Conservation (phyloP, 2,113 vertebrate species). For the Ammodytes dubius region DNA sequence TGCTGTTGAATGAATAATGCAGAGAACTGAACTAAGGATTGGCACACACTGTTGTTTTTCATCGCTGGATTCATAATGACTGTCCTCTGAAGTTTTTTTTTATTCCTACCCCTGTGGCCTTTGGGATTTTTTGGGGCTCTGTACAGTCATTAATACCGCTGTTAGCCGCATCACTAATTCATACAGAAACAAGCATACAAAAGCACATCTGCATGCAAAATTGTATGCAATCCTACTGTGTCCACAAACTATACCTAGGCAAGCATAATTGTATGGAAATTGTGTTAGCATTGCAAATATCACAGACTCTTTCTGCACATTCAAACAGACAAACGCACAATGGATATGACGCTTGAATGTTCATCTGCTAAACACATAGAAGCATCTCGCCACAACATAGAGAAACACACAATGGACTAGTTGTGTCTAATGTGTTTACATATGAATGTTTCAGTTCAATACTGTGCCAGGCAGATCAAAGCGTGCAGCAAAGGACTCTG, state of each 20-base stretch:
- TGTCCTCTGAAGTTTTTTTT: constrained; percentile 61
- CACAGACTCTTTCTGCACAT: not conserved
- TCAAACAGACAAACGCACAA: not conserved
- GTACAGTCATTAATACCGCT: constrained; percentile 24
- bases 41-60: constrained; percentile 57
- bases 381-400: not conserved
- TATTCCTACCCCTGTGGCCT: constrained; percentile 49
- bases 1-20: constrained; percentile 79
- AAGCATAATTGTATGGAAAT: constrained; percentile 1
- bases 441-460: not conserved
- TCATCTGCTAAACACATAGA: not conserved
- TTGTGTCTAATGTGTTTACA: not conserved
- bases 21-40: constrained; percentile 58
- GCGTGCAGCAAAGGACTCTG: constrained; percentile 1
- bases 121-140: constrained; percentile 34
- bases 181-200: not conserved
- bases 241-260: not conserved
- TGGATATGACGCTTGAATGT: not conserved
- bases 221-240: not conserved
- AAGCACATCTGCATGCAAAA: not conserved
- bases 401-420: not conserved
- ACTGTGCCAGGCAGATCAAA: constrained; percentile 14
- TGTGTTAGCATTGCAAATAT: not conserved
- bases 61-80: constrained; percentile 53
- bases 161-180: constrained; percentile 32